Base-by-base conservation (phyloP, 1,140 invertebrate species). In the Aphaenogaster rudis region DNA sequence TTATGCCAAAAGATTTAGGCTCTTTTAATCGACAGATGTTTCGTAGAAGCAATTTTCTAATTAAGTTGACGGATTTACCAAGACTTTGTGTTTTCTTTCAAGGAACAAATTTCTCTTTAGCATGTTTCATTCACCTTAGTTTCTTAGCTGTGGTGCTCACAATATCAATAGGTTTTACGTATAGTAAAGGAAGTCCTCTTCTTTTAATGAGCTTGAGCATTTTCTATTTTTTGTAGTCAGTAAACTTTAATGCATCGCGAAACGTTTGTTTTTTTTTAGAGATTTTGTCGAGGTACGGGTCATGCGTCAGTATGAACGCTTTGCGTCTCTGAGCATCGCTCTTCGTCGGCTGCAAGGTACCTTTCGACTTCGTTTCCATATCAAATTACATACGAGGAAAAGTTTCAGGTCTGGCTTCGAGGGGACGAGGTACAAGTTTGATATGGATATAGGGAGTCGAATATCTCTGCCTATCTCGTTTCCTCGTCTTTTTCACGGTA, bases 301-400 rank as follows among this genome's bases (percentile, higher is more conserved):
- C 84, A 72, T 87, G 71, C 77, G 86, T 88, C 90, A 86, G 86
- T 59, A 63, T 57, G 89, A 78, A 87, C 64, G 89, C 84, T 90
- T 89, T 82, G 79, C 88, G 64, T 89, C 42, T 48, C 64, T 33
- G 86, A 52, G 57, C 66, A 57, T 61, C 64, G 71, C 79, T 90
- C 85, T 88, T 84, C 90, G 86, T 87, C 61, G 33, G 39, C 48
- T 71, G 79, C 54, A 52, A 88, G 77, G 86, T 90, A 87, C 91
- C 88, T 92, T 89, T 88, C 90, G 80, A 78, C 86, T 88, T 92
- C 91, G 88, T 92, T 93, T 91, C 90, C 91, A 88, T 93, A 93
- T 92, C 90, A 91, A 93, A 93, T 93, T 93, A 91, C 92, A 93
- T 90, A 92, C 87, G 92, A 88, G 89, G 87, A 88, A 93, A 93